Evolutionary conservation across 2,113 vertebrate species (phyloP).

Genomic region (Odocoileus virginianus): DNA sequence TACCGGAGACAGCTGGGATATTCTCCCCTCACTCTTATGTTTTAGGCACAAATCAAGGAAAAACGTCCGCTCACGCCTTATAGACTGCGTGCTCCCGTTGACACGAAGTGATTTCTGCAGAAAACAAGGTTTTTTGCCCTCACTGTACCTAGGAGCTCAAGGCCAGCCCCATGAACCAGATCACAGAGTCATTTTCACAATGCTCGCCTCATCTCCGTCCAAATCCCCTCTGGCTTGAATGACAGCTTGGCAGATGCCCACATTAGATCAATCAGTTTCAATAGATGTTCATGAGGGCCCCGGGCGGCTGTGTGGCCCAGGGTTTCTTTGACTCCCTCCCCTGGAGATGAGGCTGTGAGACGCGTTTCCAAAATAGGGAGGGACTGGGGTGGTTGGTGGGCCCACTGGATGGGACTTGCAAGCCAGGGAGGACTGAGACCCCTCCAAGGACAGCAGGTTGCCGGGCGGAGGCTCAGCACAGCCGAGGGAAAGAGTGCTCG

Average conservation of each 20-base stretch:
- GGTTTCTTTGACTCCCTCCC: constrained; percentile 5
- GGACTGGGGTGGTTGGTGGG: background rate
- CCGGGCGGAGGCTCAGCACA: background rate
- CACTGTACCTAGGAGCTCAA: constrained; percentile 75
- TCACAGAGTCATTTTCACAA: constrained; percentile 72
- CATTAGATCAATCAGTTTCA: constrained; percentile 89
- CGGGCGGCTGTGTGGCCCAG: constrained; percentile 64
- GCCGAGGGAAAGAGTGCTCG: rapidly evolving
- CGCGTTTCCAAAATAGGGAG: background rate
- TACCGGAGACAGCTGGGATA: constrained; percentile 82
- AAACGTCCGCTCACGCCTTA: constrained; percentile 66
- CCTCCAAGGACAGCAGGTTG: background rate
- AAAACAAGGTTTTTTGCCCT: constrained; percentile 60
- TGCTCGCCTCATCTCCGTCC: constrained; percentile 75
- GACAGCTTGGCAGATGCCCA: constrained; percentile 86
- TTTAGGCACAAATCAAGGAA: constrained; percentile 77
- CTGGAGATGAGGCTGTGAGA: background rate
- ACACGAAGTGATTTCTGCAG: constrained; percentile 49
- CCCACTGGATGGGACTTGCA: background rate
- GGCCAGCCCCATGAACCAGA: constrained; percentile 72
- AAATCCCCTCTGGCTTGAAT: constrained; percentile 84
- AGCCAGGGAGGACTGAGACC: rapidly evolving
- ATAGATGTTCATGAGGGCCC: constrained; percentile 69
- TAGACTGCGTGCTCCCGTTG: constrained; percentile 53
- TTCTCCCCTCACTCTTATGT: constrained; percentile 65